Percentiles rank a stretch among this genome's conserved stretches.
These are phyloP conservation scores for Monopis laevigella DNA, from an alignment of 2,888 invertebrate species.

Conservation along the genomic window DNA sequence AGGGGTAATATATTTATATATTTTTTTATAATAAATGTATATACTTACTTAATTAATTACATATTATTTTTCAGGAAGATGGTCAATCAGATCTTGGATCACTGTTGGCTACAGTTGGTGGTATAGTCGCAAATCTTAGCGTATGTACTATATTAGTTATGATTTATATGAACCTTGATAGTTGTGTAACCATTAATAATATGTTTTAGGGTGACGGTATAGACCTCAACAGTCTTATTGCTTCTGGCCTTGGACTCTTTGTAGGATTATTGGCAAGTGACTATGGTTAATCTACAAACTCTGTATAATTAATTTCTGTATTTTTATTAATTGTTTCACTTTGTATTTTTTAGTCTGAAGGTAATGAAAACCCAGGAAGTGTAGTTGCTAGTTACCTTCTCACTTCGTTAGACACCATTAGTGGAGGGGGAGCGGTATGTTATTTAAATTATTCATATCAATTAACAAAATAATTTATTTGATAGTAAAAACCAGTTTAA, in stretches of 20 bases:
- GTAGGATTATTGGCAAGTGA: constrained; percentile 52
- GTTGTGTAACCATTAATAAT: too few relatives aligned
- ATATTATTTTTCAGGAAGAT: constrained; percentile 37
- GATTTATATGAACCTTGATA: too few relatives aligned
- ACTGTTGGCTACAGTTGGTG: constrained; percentile 49
- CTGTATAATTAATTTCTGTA: not conserved
- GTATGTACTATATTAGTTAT: constrained; percentile 36
- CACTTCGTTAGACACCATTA: constrained; percentile 51
- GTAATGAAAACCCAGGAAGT: constrained; percentile 51
- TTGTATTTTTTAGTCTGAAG: constrained; percentile 40
- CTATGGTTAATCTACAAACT: too few relatives aligned
- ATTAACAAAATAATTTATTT: not conserved
- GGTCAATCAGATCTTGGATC: constrained; percentile 58
- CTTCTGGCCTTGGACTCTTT: constrained; percentile 50
- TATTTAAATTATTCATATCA: not conserved
- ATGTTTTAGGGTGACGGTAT: constrained; percentile 53
- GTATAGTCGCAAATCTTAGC: constrained; percentile 51
- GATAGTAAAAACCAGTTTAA: not conserved
- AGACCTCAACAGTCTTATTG: constrained; percentile 49
- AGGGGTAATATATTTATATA: constrained; percentile 44
- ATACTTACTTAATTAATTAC: constrained; percentile 7
- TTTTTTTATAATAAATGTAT: too few relatives aligned
- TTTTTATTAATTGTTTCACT: not conserved
- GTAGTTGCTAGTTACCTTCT: constrained; percentile 48
- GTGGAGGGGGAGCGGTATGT: constrained; percentile 59